Evolutionary conservation across 2,888 invertebrate genomes (phyloP), one percentile per base, ranked within the genome.

Genomic region (Plusia festucae): DNA sequence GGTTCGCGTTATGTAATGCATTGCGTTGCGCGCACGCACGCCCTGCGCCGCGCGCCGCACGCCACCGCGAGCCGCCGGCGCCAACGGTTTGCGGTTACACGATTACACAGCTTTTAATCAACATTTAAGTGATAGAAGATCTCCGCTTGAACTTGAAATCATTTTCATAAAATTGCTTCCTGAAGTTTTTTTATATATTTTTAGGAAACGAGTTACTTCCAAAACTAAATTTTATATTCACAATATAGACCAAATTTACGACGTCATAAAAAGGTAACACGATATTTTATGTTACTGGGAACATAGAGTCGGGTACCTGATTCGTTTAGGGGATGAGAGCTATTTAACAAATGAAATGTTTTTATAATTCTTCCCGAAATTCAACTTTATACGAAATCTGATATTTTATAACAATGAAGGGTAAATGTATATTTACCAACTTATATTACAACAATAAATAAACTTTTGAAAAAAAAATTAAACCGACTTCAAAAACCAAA

Each of bases 1-100:
- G 89, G 90, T 91, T 90, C 86, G 84, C 84, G 85, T 93, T 93
- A 92, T 90, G 93, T 86, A 93, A 93, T 81, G 78, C 74, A 79
- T 76, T 77, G 85, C 82, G 78, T 79, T 80, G 79, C 84, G 77
- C 78, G 74, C 78, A 70, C 79, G 81, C 79, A 73, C 61, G 75
- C 71, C 66, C 62, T 58, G 62, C 57, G n/a, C 58, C 55, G 65
- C 55, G 65, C 70, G 70, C 78, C 65, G 63, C 55, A 73, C 64
- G 68, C 68, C 54, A 60, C 70, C 70, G 66, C 70, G 57, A 44
- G 77, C 75, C 78, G 71, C 76, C 70, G 86, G 85, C 87, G 85
- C 83, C 85, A 86, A 85, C 83, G 82, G 83, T 80, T 82, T 86
- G 87, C 82, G 87, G 87, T 89, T 81, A 73, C 75, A 74, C 72